Evolutionary conservation across 1,140 invertebrate genomes (phyloP), one percentile per base, ranked within the genome.

Genomic region (Dolichoris vasculosae): DNA sequence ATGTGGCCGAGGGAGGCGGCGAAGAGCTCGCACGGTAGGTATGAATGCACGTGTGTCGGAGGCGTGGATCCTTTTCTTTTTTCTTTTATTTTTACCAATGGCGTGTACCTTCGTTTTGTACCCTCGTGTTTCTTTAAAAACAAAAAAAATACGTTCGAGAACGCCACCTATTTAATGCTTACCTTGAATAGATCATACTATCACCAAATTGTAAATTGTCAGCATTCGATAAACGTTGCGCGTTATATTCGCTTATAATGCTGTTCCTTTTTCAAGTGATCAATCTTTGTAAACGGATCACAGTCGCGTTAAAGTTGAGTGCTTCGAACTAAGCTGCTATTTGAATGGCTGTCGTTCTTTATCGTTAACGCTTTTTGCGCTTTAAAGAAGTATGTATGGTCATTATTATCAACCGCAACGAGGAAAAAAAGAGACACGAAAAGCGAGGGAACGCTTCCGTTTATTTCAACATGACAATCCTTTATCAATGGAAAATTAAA

Each of bases 401-500:
- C 38, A 73, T 73, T 73, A 73, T 43, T 43, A 73, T 26, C 69
- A 43, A 43, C 69, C 32, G 69, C 26, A 43, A 9, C 0, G 35
- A 0, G 11, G 0, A 23, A 11, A 20, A 32, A 38, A 20, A 69
- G 17, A 8, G 35, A 11, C 7, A 13, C 17, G 13, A 2, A 40
- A 23, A 73, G 4, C 26, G 38, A 40, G 69, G 69, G 40, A 43
- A 43, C 7, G 40, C 69, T 73, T 73, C 69, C 69, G 69, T 59
- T 59, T 59, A 26, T 26, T 73, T 73, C 26, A 20, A n/a, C 40
- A 73, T 20, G 38, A 73, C 23, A 73, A 43, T 73, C 23, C 38
- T 73, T 73, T 73, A 73, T 73, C 23, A n/a, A 73, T 23, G 9
- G 38, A 73, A 73, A 43, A 73, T 73, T 26, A 73, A 73, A 73